Base-by-base conservation (phyloP, 2,113 vertebrate species). In the Rhinoderma darwinii region DNA sequence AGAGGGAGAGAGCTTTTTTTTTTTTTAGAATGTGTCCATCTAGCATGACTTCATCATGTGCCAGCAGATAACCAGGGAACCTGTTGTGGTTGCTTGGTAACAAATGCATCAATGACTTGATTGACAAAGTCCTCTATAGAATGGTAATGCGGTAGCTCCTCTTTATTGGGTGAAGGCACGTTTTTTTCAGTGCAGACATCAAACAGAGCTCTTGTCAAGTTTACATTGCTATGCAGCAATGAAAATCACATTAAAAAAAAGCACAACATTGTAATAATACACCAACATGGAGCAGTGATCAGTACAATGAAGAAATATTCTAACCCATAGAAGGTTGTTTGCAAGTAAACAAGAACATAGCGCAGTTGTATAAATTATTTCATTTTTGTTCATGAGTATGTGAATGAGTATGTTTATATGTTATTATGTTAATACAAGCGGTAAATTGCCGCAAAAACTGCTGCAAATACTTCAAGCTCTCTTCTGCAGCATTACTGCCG, bases 31-130 rank as follows among this genome's bases (percentile, higher is more conserved):
- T n/a, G n/a, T 37, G 50, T 79, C 44, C 50, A 56, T 56, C 50
- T 41, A 39, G 37, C 9, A 68, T 66, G 30, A 20, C 18, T 61
- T 32, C 68, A 86, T 68, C 41, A 39, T 61, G 61, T 85, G 25
- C 18, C 39, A 37, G 27, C 84, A 63, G 56, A 85, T 68, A 85
- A 17, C 59, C 74, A 78, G 59, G 35, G 56, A 86, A 37, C 41
- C 56, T 77, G 47, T 35, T 22, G 18, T 30, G 18, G 83, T 77
- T 85, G 84, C 84, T 85, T 78, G 54, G 84, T n/a, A 85, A 78
- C 84, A 43, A 84, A 66, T 25, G 10, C 54, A 86, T 86, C 84
- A 86, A 66, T 86, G 84, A 51, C 56, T 68, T 15, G 56, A 44
- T 56, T 76, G 83, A 44, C 50, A 76, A 74, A 51, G 37, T 84